Conservation (phyloP, 2,113 vertebrate genomes). For the Platichthys flesus region DNA sequence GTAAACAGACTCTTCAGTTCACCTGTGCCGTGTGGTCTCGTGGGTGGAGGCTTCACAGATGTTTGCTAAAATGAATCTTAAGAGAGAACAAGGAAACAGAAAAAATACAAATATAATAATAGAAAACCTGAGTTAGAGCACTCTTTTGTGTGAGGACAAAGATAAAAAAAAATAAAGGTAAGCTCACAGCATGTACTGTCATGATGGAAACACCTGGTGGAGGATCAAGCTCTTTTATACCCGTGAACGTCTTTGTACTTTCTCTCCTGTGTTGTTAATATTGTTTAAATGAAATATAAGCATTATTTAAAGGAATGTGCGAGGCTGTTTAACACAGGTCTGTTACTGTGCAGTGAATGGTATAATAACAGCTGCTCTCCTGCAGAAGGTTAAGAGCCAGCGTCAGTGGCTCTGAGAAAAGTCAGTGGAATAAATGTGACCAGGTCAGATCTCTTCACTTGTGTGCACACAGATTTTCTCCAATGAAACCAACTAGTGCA, state of each 20-base stretch:
- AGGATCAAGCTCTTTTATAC: neutral
- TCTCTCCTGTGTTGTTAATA: neutral
- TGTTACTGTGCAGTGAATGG: neutral
- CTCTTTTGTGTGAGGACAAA: constrained; percentile 1
- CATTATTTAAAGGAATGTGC: neutral
- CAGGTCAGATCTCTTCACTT: constrained; percentile 22
- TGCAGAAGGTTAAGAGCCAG: neutral
- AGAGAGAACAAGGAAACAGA: neutral
- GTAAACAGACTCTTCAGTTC: constrained; percentile 34
- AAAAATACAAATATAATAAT: neutral
- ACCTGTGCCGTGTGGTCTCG: constrained; percentile 4
- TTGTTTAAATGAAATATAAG: neutral
- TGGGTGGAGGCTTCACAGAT: constrained; percentile 38
- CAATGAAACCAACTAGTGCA: constrained; percentile 5
- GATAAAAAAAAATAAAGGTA: neutral
- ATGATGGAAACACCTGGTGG: neutral
- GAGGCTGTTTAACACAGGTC: neutral
- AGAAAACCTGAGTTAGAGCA: neutral
- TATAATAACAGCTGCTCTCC: neutral
- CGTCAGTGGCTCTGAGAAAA: too few relatives aligned
- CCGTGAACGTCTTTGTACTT: neutral
- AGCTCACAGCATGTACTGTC: neutral
- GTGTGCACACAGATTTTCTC: neutral
- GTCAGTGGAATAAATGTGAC: neutral
- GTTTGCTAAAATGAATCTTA: constrained; percentile 34